phyloP scores from a whole-genome alignment of 2,113 vertebrate genomes.

The Hippocampus guttulatus region DNA sequence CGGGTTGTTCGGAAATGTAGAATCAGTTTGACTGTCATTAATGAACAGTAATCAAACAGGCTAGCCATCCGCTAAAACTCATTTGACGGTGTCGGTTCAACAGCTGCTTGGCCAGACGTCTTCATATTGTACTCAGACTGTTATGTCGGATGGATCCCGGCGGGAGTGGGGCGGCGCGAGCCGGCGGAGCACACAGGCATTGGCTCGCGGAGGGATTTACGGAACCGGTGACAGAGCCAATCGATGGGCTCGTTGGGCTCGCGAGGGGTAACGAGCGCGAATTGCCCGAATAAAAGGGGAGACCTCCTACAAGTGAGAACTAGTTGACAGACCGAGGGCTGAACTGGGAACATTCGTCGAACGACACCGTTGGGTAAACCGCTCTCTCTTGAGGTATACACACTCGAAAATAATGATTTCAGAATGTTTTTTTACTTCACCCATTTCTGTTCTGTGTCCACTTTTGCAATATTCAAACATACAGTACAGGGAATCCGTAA shows the following conservation, averaged over 20 bases:
- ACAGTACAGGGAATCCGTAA: background rate
- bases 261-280: constrained; percentile 57
- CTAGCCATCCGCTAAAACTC: background rate
- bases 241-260: constrained; percentile 40
- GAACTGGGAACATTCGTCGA: background rate
- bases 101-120: background rate
- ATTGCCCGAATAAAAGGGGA: constrained; percentile 37
- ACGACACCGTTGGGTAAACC: background rate
- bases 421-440: background rate
- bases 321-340: background rate
- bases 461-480: background rate
- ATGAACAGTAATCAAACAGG: background rate
- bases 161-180: background rate
- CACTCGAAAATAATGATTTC: background rate
- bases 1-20: background rate
- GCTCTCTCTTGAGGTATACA: background rate
- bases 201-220: constrained; percentile 40
- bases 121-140: constrained; percentile 7
- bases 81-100: background rate
- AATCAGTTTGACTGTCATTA: background rate
- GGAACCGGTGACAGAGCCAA: constrained; percentile 50
- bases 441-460: background rate
- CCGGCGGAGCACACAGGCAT: constrained; percentile 26
- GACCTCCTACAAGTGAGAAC: background rate
- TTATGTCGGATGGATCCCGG: constrained; percentile 2